Conservation (phyloP, 2,888 invertebrate species). For the Malthinus flaveolus region DNA sequence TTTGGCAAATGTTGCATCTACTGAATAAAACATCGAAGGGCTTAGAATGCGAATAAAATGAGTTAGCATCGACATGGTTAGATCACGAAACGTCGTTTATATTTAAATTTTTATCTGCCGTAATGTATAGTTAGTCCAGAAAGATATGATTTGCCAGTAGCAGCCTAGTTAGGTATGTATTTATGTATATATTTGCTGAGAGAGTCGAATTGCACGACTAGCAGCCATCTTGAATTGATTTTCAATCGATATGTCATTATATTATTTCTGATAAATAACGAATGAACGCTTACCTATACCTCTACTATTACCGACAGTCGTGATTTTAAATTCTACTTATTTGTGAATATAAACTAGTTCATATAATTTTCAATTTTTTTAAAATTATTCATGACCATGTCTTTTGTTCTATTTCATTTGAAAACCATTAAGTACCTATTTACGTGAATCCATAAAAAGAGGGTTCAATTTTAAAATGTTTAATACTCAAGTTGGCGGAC, state of each 20-base stretch:
- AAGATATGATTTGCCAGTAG: conserved; percentile 49
- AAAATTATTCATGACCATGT: too few species aligned
- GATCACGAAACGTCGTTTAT: conserved; percentile 46
- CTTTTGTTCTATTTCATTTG: too few species aligned
- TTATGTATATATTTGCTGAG: conserved; percentile 48
- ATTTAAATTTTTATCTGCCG: conserved; percentile 46
- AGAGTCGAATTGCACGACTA: conserved; percentile 45
- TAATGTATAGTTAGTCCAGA: conserved; percentile 43
- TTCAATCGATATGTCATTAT: conserved; percentile 52
- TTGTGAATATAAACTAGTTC: conserved; percentile 24
- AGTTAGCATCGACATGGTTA: conserved; percentile 39
- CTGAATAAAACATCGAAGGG: conserved; percentile 46
- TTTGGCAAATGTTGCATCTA: conserved; percentile 49
- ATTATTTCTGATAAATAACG: conserved; percentile 49
- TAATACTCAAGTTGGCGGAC: too few species aligned
- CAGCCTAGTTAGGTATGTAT: conserved; percentile 46
- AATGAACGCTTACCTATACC: conserved; percentile 35
- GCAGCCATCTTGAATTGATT: conserved; percentile 50
- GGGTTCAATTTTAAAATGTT: too few species aligned
- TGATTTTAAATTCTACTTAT: conserved; percentile 36
- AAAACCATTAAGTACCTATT: too few species aligned
- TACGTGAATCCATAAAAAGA: too few species aligned
- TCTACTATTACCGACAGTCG: conserved; percentile 36
- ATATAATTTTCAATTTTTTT: neutral
- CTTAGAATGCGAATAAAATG: conserved; percentile 33